A percentile compares a stretch with the other conserved stretches of the same genome.
Conservation (phyloP, 2,888 invertebrate species). For the Alcis repandata region DNA sequence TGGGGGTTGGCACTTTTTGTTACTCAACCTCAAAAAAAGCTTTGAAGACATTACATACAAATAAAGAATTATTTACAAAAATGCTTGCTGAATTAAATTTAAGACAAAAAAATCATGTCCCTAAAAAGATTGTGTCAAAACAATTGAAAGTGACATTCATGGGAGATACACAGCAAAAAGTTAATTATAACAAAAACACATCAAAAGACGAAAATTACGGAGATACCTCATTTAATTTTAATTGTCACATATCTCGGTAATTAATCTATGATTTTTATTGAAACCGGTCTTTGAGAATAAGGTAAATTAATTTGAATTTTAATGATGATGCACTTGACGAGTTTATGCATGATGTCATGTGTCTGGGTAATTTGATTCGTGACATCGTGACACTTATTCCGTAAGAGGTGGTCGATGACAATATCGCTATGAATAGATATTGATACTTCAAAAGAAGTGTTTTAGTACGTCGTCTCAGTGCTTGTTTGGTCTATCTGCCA, state of each 20-base stretch:
- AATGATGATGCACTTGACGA: constrained; percentile 38
- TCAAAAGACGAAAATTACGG: constrained; percentile 25
- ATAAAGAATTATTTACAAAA: too few species aligned
- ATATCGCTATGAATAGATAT: constrained; percentile 30
- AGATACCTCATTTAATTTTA: constrained; percentile 19
- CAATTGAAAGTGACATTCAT: constrained; percentile 36
- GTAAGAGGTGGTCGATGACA: constrained; percentile 28
- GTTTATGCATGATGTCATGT: constrained; percentile 40
- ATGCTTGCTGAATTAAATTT: not conserved
- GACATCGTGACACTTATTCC: constrained; percentile 36
- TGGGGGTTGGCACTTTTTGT: too few species aligned
- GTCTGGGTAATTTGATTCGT: constrained; percentile 38
- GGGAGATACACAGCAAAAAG: constrained; percentile 15
- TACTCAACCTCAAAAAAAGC: too few species aligned
- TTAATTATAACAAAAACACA: constrained; percentile 15
- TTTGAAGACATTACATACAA: not conserved
- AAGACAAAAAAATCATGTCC: constrained; percentile 2
- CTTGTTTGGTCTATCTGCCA: too few species aligned
- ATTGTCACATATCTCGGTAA: constrained; percentile 38
- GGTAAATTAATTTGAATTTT: constrained; percentile 34
- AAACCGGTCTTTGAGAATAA: constrained; percentile 32
- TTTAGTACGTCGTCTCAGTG: too few species aligned
- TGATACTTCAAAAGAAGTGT: constrained; percentile 12
- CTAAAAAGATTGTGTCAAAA: constrained; percentile 17
- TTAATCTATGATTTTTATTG: constrained; percentile 40